Percentiles rank a stretch among this genome's conserved stretches.
Conservation (phyloP, 2,797 vertebrate species). For the Acanthurus tractus region DNA sequence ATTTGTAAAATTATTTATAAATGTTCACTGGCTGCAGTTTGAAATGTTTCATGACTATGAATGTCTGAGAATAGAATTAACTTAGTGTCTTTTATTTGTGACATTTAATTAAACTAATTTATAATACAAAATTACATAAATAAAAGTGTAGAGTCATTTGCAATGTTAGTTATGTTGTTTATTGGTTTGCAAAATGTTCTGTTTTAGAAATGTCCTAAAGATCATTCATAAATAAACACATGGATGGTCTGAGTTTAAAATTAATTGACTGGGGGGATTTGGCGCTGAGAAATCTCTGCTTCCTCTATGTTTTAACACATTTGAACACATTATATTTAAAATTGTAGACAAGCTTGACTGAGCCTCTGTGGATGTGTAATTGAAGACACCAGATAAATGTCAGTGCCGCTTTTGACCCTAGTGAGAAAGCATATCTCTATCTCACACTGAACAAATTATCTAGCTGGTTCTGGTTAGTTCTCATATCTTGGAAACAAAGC, state of each 20-base stretch:
- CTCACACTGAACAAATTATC: too few relatives aligned
- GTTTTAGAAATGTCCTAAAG: constrained; percentile 11
- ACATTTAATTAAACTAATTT: background rate
- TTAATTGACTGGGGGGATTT: constrained; percentile 7
- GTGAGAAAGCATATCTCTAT: too few relatives aligned
- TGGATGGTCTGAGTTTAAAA: constrained; percentile 32
- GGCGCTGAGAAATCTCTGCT: constrained; percentile 1
- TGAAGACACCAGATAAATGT: constrained; percentile 11
- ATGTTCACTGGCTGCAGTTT: constrained; percentile 10
- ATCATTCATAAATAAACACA: constrained; percentile 33
- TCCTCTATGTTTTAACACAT: background rate
- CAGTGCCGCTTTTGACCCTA: too few relatives aligned
- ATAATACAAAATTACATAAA: constrained; percentile 4
- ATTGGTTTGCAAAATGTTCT: background rate
- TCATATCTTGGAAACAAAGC: too few relatives aligned
- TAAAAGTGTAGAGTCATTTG: constrained; percentile 9
- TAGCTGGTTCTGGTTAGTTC: too few relatives aligned
- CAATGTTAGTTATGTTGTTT: background rate
- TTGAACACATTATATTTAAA: background rate
- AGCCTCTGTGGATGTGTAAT: background rate
- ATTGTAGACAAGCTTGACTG: background rate
- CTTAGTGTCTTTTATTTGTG: background rate
- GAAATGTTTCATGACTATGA: background rate
- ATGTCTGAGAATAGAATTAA: constrained; percentile 4
- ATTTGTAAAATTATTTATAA: constrained; percentile 25